Conservation (phyloP, 2,888 invertebrate species). For the Ophion ventricosus region DNA sequence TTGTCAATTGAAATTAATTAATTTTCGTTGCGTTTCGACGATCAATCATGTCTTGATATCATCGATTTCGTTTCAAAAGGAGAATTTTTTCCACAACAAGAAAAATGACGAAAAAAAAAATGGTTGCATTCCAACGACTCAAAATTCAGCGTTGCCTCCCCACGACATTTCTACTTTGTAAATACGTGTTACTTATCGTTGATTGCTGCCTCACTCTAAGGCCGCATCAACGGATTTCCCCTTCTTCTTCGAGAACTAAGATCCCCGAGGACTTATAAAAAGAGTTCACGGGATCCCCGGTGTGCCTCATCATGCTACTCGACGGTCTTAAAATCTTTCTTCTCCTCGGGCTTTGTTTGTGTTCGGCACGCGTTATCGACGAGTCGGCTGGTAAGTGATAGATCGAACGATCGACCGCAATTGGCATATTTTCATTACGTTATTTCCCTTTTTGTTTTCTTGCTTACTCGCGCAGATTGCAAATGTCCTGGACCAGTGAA, state of each 20-base stretch:
- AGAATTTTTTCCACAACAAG: not conserved
- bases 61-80: not conserved
- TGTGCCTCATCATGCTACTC: conserved; percentile 13
- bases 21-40: too few relatives aligned
- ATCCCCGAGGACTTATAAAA: conserved; percentile 52
- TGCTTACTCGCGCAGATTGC: conserved; percentile 58
- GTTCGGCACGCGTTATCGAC: conserved; percentile 28
- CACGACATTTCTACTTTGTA: not conserved
- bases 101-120: not conserved
- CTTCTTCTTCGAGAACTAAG: conserved; percentile 40
- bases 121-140: not conserved
- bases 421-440: not conserved
- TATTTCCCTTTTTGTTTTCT: not conserved
- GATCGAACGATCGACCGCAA: not conserved
- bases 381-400: conserved; percentile 24
- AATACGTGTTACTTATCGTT: not conserved
- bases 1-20: too few relatives aligned
- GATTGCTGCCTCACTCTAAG: conserved; percentile 8
- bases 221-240: not conserved
- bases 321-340: conserved; percentile 7
- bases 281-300: conserved; percentile 7
- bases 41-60: too few relatives aligned
- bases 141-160: not conserved
- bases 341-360: conserved; percentile 33
- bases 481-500: conserved; percentile 75